These are phyloP conservation scores for Elephas maximus DNA, from an alignment of 2,113 vertebrate genomes.

Conservation along the genomic window DNA sequence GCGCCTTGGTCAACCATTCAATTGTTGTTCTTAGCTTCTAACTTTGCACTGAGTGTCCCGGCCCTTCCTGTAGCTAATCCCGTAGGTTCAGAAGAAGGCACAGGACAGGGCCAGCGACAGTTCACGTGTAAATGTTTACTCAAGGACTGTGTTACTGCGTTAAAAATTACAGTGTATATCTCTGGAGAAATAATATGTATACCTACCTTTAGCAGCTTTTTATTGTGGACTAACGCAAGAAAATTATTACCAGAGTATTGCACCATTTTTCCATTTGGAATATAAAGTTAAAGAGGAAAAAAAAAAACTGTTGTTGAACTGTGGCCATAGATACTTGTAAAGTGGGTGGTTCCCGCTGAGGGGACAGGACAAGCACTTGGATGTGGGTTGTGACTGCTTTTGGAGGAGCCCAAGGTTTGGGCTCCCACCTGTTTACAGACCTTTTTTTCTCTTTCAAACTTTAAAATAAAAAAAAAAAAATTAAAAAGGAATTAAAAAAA, in stretches of 20 bases:
- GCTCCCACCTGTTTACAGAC: conserved; percentile 93
- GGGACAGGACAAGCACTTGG: conserved; percentile 92
- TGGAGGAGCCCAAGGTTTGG: conserved; percentile 92
- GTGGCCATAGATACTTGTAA: conserved; percentile 94
- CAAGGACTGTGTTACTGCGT: conserved; percentile 94
- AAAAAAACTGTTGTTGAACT: conserved; percentile 91
- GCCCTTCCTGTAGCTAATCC: conserved; percentile 94
- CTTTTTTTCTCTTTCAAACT: conserved; percentile 92
- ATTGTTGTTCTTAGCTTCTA: conserved; percentile 92
- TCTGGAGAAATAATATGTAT: conserved; percentile 93
- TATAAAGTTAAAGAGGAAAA: conserved; percentile 85
- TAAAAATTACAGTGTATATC: conserved; percentile 92
- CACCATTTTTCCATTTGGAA: conserved; percentile 94
- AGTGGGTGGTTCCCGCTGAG: conserved; percentile 85
- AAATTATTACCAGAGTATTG: conserved; percentile 94
- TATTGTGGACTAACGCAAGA: conserved; percentile 95
- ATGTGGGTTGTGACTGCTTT: conserved; percentile 94
- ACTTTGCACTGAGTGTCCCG: conserved; percentile 99
- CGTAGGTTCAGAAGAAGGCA: conserved; percentile 87
- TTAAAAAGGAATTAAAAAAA: conserved; percentile 85
- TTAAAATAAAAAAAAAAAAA: conserved; percentile 89
- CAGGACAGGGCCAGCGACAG: conserved; percentile 93
- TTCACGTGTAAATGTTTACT: conserved; percentile 99
- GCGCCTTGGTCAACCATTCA: conserved; percentile 87
- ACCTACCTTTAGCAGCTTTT: conserved; percentile 97